Evolutionary conservation across 2,888 invertebrate species (phyloP), one percentile per base, ranked within the genome.

Genomic region (Drosophila monieri): DNA sequence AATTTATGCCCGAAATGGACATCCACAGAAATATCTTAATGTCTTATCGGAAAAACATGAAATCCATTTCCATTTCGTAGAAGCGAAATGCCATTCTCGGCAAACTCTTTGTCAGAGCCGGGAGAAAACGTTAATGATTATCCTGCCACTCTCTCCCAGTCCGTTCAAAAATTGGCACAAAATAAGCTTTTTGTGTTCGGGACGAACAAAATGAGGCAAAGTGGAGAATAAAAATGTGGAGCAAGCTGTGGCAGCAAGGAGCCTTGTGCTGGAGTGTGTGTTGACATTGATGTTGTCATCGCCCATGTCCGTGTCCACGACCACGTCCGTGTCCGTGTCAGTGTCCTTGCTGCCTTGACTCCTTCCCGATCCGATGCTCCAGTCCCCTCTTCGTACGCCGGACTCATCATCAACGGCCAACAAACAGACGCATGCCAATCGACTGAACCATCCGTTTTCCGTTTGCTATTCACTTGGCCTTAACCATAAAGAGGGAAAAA

Each of bases 101-200:
- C 6, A 5, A 23, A 37, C 59, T 47, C 37, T 23, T 62, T 76
- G 61, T 43, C 47, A 46, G 23, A 14, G 41, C 46, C 47, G 69
- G 30, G 78, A 85, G 73, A 61, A 69, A 62, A 62, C 57, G 71
- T 77, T 83, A 77, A 85, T 58, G 44, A 37, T 56, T 37, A 39
- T 43, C 64, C 55, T 44, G 61, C 32, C 48, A 56, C 54, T 39
- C 4, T 43, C 47, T 32, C 9, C 79, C 73, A 72, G 65, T 53
- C 53, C 47, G 47, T 10, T 27, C 71, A 72, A 60, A 85, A 88
- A 85, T 83, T 84, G 84, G 58, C 83, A 85, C 77, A 79, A 88
- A 88, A 83, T 85, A 71, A 74, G 77, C 75, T 77, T 85, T 81
- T 77, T 88, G 67, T 75, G 69, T 39, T 54, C 41, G 43, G 46